Conservation (phyloP, 2,113 vertebrate species). For the Paradoxurus hermaphroditus region DNA sequence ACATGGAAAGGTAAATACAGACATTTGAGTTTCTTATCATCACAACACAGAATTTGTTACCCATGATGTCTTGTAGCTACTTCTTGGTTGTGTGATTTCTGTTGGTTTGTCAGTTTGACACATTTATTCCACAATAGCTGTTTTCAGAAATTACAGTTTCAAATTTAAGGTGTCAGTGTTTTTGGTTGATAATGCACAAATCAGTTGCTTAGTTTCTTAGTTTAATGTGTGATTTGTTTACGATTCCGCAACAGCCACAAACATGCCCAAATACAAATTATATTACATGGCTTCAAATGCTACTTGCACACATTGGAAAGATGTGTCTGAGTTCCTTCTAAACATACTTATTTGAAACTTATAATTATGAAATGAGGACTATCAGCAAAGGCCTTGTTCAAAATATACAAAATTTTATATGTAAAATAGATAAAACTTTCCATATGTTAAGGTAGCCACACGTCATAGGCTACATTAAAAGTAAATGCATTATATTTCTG, state of each 20-base stretch:
- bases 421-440: background rate
- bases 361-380: background rate
- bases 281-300: background rate
- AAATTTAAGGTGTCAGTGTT: background rate
- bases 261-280: background rate
- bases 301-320: background rate
- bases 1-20: background rate
- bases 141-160: background rate
- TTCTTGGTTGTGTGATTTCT: background rate
- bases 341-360: conserved; percentile 22
- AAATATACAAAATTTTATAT: background rate
- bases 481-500: conserved; percentile 47
- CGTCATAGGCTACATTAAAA: conserved; percentile 20
- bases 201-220: background rate
- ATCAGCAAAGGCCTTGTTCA: background rate
- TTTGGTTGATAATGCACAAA: background rate
- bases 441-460: background rate
- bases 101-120: background rate
- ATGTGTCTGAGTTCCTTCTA: background rate
- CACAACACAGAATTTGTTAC: background rate
- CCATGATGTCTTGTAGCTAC: background rate
- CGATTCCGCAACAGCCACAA: background rate
- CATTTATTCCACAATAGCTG: background rate
- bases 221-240: background rate
- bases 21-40: background rate